A percentile compares a stretch with the other conserved stretches of the same genome.
Conservation (phyloP, 2,113 vertebrate species). For the Phaethornis superciliosus region DNA sequence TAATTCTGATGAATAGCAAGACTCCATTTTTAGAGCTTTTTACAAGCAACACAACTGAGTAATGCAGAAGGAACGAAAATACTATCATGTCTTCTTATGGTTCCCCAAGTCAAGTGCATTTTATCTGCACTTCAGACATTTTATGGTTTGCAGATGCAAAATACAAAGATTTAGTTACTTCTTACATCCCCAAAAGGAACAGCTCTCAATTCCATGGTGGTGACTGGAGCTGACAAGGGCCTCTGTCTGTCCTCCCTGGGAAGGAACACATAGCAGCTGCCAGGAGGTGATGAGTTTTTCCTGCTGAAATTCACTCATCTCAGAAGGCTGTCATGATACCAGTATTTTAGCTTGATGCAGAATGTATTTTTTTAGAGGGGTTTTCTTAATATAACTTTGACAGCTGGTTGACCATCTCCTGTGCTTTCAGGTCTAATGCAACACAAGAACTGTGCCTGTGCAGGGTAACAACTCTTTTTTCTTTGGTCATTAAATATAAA, state of each 20-base stretch:
- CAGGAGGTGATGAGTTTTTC: neutral
- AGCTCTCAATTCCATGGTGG: neutral
- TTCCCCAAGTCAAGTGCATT: neutral
- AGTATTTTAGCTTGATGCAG: neutral
- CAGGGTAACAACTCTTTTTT: neutral
- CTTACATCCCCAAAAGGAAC: neutral
- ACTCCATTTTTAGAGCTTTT: neutral
- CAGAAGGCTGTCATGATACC: neutral
- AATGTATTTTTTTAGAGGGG: neutral
- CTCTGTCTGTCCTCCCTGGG: neutral
- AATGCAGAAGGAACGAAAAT: neutral
- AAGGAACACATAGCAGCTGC: neutral
- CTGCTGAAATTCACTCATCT: neutral
- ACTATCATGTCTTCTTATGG: neutral
- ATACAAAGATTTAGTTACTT: neutral
- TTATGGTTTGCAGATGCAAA: neutral
- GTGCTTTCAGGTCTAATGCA: slow-evolving; percentile 14
- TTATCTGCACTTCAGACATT: neutral
- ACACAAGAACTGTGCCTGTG: neutral
- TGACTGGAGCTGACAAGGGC: neutral
- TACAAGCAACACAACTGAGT: neutral
- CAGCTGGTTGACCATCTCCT: neutral
- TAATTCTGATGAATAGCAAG: neutral
- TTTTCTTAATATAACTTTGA: neutral
- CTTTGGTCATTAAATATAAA: slow-evolving; percentile 34